Evolutionary conservation across 2,113 vertebrate genomes (phyloP), one percentile per base, ranked within the genome.

Genomic region (Danionella cerebrum): DNA sequence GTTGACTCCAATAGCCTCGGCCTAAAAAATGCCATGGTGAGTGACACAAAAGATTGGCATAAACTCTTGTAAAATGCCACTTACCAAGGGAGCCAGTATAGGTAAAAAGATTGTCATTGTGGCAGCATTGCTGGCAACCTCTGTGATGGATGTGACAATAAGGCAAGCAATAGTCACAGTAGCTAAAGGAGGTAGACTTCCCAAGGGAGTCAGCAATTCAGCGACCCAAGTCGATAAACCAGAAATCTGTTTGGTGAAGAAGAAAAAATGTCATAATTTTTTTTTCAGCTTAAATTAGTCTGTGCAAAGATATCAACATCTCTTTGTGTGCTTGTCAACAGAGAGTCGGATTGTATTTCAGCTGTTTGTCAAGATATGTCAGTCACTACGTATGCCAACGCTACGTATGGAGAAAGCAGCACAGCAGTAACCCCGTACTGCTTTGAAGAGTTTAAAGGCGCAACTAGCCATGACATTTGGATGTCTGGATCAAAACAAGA

Each of bases 51-150:
- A 58, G 21, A 53, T 8, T 18, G 19, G 69, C 9, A 36, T 25
- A 41, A 10, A n/a, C n/a, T 44, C 33, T 36, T 41, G 16, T 27
- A 35, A 66, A 51, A 42, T 63, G 21, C 11, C 12, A 87, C 91
- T 80, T 75, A 98, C 94, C 92, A 97, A 62, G 44, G 94, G 90
- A 51, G 92, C 82, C 0, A 97, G 80, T 80, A 97, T 96, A 14
- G 94, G 94, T 51, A 96, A 84, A 81, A 97, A 91, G 58, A 95
- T 90, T 0, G 93, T 97, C 59, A 92, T 93, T 21, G 94, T 97
- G 63, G 94, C 91, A 27, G 94, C 88, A 51, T 97, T 97, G 82
- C 95, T 97, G 74, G 93, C 91, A 71, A 97, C 88, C 74, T 97
- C 93, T 19, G 94, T 97, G 69, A 98, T 81, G 16, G 85, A 87